Conservation (phyloP, 2,888 invertebrate species). For the Argyra leucocephala region DNA sequence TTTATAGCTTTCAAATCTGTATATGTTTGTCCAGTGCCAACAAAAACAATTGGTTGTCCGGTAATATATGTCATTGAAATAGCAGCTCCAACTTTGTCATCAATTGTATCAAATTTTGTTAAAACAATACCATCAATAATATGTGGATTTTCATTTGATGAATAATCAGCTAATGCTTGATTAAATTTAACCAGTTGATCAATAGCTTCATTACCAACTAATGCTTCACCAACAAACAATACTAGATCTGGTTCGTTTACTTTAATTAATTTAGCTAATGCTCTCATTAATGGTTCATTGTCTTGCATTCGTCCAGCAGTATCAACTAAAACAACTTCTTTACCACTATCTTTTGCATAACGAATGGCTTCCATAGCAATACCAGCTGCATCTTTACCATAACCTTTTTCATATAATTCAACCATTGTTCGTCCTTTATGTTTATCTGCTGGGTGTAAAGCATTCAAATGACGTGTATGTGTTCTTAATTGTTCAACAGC, state of each 20-base stretch:
- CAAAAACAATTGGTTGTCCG: constrained; percentile 88
- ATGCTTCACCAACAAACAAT: constrained; percentile 97
- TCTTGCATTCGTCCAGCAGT: constrained; percentile 99
- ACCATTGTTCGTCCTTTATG: constrained; percentile 73
- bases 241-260: constrained; percentile 97
- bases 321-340: constrained; percentile 93
- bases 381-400: constrained; percentile 95
- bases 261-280: constrained; percentile 91
- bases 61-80: constrained; percentile 99
- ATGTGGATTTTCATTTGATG: constrained; percentile 66
- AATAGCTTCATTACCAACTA: constrained; percentile 99
- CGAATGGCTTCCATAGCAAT: constrained; percentile 96
- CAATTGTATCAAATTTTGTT: constrained; percentile 99
- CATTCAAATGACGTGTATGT: constrained; percentile 85
- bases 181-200: constrained; percentile 99
- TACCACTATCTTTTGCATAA: constrained; percentile 66
- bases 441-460: constrained; percentile 72
- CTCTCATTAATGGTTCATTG: constrained; percentile 97
- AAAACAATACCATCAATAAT: constrained; percentile 97
- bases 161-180: constrained; percentile 90
- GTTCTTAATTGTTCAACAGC: constrained; percentile 97
- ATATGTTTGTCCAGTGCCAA: constrained; percentile 98
- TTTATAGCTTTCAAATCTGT: constrained; percentile 94
- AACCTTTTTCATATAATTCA: constrained; percentile 94
- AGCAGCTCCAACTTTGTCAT: constrained; percentile 98